Evolutionary conservation across 2,888 invertebrate species (phyloP).

Genomic region (Melolontha melolontha): DNA sequence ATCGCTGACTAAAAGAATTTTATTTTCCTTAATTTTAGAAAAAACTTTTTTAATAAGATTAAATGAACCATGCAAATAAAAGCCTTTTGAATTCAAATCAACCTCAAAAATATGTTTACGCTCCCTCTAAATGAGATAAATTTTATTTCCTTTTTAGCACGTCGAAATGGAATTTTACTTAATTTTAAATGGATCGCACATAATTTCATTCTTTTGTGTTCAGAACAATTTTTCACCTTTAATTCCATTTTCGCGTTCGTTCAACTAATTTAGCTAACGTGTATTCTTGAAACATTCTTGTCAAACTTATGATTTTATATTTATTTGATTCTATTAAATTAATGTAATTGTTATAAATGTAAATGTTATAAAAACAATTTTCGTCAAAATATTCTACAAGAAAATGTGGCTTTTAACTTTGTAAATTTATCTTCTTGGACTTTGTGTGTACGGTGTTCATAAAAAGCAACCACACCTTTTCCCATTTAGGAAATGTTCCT

Average conservation of each 20-base stretch:
- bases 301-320: too few species aligned
- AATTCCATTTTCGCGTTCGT: too few species aligned
- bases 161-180: constrained; percentile 9
- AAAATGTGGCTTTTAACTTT: background rate
- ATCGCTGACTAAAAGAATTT: constrained; percentile 25
- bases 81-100: constrained; percentile 9
- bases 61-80: constrained; percentile 13
- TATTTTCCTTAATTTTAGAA: constrained; percentile 25
- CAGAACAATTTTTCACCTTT: too few species aligned
- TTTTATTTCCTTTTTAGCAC: background rate
- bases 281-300: too few species aligned
- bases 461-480: constrained; percentile 21
- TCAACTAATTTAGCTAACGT: too few species aligned
- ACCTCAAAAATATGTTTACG: constrained; percentile 11
- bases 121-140: constrained; percentile 15
- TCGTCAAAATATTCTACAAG: too few species aligned
- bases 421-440: background rate
- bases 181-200: background rate
- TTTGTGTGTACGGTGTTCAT: constrained; percentile 9
- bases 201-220: too few species aligned
- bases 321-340: too few species aligned
- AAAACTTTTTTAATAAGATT: constrained; percentile 33
- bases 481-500: constrained; percentile 10
- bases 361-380: too few species aligned
- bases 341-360: too few species aligned